Percentiles rank a stretch among this genome's conserved stretches.
phyloP scores from a whole-genome alignment of 2,113 vertebrate species.

The Bufo gargarizans region DNA sequence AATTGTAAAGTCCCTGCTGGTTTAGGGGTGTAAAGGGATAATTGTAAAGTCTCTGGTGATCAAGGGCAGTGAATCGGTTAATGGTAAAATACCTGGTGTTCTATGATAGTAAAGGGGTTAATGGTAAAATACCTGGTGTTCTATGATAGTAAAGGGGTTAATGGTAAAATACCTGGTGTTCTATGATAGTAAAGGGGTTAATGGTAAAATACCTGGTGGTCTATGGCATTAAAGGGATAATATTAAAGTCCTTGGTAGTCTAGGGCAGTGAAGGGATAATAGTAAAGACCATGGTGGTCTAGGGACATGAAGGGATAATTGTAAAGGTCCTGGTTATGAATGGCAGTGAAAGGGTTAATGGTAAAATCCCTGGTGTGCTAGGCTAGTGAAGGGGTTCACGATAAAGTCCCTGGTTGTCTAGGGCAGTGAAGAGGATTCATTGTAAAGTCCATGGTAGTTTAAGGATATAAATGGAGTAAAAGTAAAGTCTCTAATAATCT shows the following conservation, averaged over 20 bases:
- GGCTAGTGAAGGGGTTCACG: neutral
- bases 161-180: neutral
- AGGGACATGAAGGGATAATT: neutral
- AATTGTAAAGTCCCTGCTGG: neutral
- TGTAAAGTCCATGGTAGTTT: neutral
- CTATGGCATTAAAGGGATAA: neutral
- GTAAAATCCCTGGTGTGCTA: neutral
- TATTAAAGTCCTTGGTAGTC: neutral
- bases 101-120: neutral
- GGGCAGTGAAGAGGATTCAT: neutral
- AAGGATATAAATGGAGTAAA: neutral
- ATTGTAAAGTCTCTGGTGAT: neutral
- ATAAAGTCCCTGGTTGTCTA: neutral
- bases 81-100: neutral
- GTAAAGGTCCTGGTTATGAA: neutral
- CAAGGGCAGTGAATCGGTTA: neutral
- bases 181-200: neutral
- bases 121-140: no score
- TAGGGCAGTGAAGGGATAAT: neutral
- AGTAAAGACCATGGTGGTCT: neutral
- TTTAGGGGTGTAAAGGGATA: neutral
- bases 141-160: no score
- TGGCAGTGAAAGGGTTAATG: neutral
- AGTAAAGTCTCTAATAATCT: neutral
- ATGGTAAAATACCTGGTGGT: neutral